Conservation (phyloP, 2,888 invertebrate genomes). For the Pollenia angustigena region DNA sequence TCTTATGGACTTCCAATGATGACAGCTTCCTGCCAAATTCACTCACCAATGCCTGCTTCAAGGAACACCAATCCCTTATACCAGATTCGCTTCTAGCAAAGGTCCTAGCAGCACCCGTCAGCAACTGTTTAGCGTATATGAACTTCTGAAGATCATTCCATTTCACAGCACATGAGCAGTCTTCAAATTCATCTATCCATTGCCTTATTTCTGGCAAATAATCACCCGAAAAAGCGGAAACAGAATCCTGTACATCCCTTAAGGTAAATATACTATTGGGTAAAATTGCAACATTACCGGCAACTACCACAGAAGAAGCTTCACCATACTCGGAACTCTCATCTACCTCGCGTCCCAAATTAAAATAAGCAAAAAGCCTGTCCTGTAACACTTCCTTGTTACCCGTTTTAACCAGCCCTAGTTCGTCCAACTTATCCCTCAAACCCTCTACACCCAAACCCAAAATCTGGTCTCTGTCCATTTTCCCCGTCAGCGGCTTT, state of each 20-base stretch:
- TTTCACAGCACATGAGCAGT: neutral
- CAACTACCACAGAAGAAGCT: neutral
- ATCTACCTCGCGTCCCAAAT: neutral
- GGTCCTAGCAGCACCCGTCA: constrained; percentile 46
- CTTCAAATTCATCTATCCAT: neutral
- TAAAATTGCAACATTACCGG: constrained; percentile 1
- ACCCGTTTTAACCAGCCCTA: constrained; percentile 12
- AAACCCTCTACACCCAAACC: constrained; percentile 30
- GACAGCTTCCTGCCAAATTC: constrained; percentile 7
- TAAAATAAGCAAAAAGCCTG: constrained; percentile 23
- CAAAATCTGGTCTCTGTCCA: constrained; percentile 40
- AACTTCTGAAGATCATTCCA: constrained; percentile 59
- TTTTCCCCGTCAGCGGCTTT: neutral
- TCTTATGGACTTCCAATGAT: constrained; percentile 52
- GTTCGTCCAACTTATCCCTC: constrained; percentile 20
- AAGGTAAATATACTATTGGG: neutral
- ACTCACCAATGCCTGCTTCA: neutral
- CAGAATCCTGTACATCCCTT: neutral
- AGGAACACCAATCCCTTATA: too few species aligned
- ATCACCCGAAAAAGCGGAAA: neutral
- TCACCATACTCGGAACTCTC: constrained; percentile 10
- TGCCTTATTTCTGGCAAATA: too few species aligned
- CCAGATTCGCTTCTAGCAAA: constrained; percentile 2
- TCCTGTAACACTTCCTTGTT: neutral
- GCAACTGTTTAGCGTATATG: constrained; percentile 65